Evolutionary conservation across 2,888 invertebrate species (phyloP).

Genomic region (Campoletis raptor): DNA sequence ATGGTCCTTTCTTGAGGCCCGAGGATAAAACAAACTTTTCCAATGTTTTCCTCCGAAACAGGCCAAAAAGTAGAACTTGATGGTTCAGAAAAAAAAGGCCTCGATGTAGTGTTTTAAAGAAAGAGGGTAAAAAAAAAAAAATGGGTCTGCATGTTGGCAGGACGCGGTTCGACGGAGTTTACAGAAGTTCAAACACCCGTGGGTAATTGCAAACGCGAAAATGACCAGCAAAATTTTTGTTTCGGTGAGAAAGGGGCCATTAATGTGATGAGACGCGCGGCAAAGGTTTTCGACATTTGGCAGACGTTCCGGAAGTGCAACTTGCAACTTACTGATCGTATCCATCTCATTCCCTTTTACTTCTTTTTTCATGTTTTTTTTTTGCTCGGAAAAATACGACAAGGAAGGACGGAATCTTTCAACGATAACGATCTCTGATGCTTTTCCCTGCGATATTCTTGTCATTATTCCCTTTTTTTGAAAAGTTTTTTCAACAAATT

Average conservation of each 20-base stretch:
- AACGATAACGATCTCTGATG: conserved; percentile 49
- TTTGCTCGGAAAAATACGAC: conserved; percentile 32
- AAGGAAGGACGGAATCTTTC: conserved; percentile 16
- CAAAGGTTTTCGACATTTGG: conserved; percentile 54
- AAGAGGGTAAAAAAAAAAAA: conserved; percentile 1
- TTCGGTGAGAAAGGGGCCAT: conserved; percentile 25
- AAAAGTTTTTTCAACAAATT: conserved; percentile 30
- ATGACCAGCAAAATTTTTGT: conserved; percentile 47
- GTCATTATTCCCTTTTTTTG: conserved; percentile 34
- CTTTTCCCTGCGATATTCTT: conserved; percentile 9
- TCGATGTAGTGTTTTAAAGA: neutral
- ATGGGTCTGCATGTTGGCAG: conserved; percentile 6
- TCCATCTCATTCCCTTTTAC: conserved; percentile 2
- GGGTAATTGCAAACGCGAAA: conserved; percentile 57
- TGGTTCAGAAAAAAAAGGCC: neutral
- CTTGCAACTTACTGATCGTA: conserved; percentile 22
- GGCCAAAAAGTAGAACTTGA: neutral
- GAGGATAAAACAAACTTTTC: conserved; percentile 7
- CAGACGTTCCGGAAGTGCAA: conserved; percentile 63
- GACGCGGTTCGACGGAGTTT: conserved; percentile 36
- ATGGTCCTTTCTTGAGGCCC: neutral
- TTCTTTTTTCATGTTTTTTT: neutral
- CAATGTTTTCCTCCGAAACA: conserved; percentile 39
- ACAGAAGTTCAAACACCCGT: conserved; percentile 39
- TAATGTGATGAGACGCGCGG: conserved; percentile 38